Evolutionary conservation across 2,797 vertebrate species (phyloP).

Genomic region (Phoebastria nigripes): DNA sequence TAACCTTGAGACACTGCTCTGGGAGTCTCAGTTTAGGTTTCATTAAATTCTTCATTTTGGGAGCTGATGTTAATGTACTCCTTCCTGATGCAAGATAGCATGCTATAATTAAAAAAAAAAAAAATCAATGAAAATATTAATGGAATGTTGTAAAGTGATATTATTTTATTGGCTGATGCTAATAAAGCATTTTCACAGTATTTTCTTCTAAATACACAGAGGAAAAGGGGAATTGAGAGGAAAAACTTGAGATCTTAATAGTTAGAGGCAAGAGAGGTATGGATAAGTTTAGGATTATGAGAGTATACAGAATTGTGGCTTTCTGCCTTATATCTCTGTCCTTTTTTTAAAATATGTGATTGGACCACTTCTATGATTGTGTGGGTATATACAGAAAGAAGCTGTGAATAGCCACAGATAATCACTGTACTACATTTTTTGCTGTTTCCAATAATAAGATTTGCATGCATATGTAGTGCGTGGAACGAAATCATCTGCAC

Average conservation of each 20-base stretch:
- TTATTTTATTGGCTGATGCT: background rate
- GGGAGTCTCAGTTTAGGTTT: background rate
- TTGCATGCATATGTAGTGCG: background rate
- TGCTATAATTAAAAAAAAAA: background rate
- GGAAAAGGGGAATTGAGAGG: background rate
- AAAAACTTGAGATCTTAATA: background rate
- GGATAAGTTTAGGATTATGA: background rate
- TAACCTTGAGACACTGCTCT: background rate
- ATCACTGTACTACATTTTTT: background rate
- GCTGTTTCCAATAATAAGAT: background rate
- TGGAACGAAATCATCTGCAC: background rate
- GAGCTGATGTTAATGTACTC: background rate
- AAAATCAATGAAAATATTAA: background rate
- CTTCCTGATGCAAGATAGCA: background rate
- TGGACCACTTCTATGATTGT: background rate
- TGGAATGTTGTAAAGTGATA: background rate
- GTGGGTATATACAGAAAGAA: background rate
- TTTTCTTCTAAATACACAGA: background rate
- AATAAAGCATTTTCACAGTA: background rate
- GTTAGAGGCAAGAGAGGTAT: background rate
- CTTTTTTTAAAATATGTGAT: background rate
- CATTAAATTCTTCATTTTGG: background rate
- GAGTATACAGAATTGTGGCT: background rate
- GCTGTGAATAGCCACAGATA: background rate
- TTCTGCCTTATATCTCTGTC: background rate